Evolutionary conservation across 2,113 vertebrate species (phyloP).

Genomic region (Brachyhypopomus gauderio): DNA sequence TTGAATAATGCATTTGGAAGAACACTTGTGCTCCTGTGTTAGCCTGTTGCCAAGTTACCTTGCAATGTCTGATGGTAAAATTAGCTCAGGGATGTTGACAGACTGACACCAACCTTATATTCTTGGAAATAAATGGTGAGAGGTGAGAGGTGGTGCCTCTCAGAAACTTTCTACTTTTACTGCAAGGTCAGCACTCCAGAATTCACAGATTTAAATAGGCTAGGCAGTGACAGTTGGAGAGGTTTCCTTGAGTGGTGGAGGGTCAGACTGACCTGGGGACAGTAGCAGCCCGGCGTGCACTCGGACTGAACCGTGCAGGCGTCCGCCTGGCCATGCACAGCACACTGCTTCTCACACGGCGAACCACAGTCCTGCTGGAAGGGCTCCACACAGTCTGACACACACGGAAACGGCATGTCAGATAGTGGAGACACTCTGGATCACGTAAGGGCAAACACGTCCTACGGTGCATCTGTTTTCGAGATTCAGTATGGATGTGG

Average conservation of each 20-base stretch:
- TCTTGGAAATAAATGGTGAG: slow-evolving; percentile 9
- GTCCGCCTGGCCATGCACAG: slow-evolving; percentile 60
- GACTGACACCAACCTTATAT: background rate
- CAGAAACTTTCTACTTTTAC: background rate
- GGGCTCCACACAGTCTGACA: slow-evolving; percentile 71
- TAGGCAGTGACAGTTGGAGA: background rate
- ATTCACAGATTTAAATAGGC: background rate
- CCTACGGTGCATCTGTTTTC: background rate
- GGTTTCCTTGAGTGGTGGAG: background rate
- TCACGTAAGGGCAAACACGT: background rate
- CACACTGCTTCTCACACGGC: slow-evolving; percentile 81
- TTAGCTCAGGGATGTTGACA: slow-evolving; percentile 10
- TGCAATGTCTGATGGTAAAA: slow-evolving; percentile 8
- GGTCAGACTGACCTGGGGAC: slow-evolving; percentile 75
- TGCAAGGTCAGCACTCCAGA: background rate
- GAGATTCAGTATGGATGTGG: background rate
- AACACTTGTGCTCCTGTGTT: background rate
- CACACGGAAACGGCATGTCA: slow-evolving; percentile 5
- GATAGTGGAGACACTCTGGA: background rate
- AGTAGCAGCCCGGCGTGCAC: slow-evolving; percentile 87
- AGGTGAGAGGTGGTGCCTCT: background rate
- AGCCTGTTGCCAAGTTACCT: slow-evolving; percentile 1
- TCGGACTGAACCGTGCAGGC: slow-evolving; percentile 66
- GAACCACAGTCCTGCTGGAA: slow-evolving; percentile 78
- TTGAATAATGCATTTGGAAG: background rate